A percentile compares a stretch with the other conserved stretches of the same genome.
These are phyloP conservation scores for Amphiprion percula DNA, from an alignment of 2,113 vertebrate genomes.

Conservation along the genomic window DNA sequence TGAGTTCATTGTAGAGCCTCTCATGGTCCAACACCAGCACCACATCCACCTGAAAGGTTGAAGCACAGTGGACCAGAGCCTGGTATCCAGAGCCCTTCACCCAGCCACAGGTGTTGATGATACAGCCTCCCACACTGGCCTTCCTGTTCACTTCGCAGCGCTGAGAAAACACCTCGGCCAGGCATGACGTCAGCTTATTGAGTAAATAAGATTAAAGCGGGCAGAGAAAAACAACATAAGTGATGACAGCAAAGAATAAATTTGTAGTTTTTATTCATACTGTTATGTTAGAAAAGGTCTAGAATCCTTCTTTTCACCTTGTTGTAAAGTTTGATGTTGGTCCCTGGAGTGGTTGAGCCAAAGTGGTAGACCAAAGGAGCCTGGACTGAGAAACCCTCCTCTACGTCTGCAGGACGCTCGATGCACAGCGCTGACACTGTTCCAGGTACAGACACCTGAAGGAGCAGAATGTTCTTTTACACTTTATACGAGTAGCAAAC, in stretches of 20 bases:
- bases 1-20: constrained; percentile 96
- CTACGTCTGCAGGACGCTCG: constrained; percentile 95
- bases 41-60: constrained; percentile 97
- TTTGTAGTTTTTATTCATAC: background rate
- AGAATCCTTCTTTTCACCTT: constrained; percentile 85
- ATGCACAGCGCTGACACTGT: constrained; percentile 96
- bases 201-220: background rate
- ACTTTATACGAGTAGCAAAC: background rate
- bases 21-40: constrained; percentile 98
- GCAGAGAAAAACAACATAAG: background rate
- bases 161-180: constrained; percentile 96
- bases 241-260: background rate
- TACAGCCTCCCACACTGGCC: constrained; percentile 94
- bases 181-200: constrained; percentile 90
- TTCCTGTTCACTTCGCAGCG: constrained; percentile 96
- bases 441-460: constrained; percentile 92
- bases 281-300: background rate
- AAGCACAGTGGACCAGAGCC: constrained; percentile 95
- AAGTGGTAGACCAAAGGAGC: constrained; percentile 99
- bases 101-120: constrained; percentile 99
- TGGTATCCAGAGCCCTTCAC: constrained; percentile 98
- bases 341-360: constrained; percentile 96
- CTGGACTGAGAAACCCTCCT: constrained; percentile 97
- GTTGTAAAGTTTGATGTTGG: constrained; percentile 99
- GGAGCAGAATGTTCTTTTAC: background rate